These are phyloP conservation scores for Antechinus stuartii DNA, from an alignment of 2,113 vertebrate species.

Conservation along the genomic window DNA sequence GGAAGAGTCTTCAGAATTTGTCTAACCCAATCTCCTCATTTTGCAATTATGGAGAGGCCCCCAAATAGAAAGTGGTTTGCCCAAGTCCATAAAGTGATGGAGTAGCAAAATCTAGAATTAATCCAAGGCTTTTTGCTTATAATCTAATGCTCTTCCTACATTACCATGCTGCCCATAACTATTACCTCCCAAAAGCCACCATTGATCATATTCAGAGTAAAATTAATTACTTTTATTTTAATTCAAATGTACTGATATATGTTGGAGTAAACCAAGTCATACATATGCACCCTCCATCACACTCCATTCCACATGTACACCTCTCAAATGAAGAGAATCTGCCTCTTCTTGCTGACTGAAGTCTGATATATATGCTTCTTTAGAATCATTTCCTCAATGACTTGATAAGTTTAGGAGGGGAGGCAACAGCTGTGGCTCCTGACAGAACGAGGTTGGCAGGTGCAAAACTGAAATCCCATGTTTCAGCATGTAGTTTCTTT, in stretches of 20 bases:
- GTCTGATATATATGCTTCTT: neutral
- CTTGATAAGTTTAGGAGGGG: conserved; percentile 75
- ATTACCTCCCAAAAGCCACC: neutral
- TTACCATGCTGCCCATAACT: neutral
- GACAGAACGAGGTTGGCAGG: conserved; percentile 76
- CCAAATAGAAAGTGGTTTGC: neutral
- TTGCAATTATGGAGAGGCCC: neutral
- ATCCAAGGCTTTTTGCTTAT: neutral
- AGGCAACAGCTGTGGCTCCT: conserved; percentile 68
- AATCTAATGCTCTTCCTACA: neutral
- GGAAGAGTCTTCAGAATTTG: neutral
- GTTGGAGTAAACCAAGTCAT: conserved; percentile 39
- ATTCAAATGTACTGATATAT: conserved; percentile 41
- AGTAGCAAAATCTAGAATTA: neutral
- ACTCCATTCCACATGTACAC: neutral
- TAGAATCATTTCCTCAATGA: conserved; percentile 51
- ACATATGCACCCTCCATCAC: neutral
- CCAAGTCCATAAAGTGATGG: neutral
- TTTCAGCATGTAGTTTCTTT: conserved; percentile 74
- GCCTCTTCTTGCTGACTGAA: conserved; percentile 50
- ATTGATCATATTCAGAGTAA: neutral
- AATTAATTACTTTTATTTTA: conserved; percentile 30
- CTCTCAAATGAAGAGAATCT: neutral
- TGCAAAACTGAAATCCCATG: conserved; percentile 70
- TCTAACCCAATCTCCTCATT: neutral